Evolutionary conservation across 2,888 invertebrate species (phyloP).

Genomic region (Metellina segmentata): DNA sequence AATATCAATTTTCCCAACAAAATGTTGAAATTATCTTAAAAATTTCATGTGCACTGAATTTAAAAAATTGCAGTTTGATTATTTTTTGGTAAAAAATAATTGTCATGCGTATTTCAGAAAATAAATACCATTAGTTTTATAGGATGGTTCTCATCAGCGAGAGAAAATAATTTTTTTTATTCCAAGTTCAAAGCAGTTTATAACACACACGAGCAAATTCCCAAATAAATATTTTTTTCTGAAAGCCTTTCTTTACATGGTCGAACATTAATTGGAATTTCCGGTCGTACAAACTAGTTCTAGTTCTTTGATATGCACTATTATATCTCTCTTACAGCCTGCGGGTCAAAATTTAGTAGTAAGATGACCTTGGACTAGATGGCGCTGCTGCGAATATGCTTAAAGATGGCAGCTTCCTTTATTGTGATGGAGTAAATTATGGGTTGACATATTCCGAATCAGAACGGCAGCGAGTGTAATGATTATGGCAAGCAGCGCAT

Average conservation of each 20-base stretch:
- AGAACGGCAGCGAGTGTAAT: slow-evolving; percentile 69
- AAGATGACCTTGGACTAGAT: slow-evolving; percentile 76
- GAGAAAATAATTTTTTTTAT: no score
- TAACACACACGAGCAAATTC: no score
- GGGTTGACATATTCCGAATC: slow-evolving; percentile 77
- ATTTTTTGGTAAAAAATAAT: no score
- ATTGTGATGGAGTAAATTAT: slow-evolving; percentile 77
- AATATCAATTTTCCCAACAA: no score
- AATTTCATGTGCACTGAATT: no score
- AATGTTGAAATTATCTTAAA: no score
- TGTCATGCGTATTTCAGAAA: no score
- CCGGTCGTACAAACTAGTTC: slow-evolving; percentile 66
- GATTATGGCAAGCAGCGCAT: slow-evolving; percentile 72
- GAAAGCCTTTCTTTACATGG: slow-evolving; percentile 19
- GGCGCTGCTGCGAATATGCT: slow-evolving; percentile 75
- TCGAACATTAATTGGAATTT: slow-evolving; percentile 71
- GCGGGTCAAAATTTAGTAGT: slow-evolving; percentile 76
- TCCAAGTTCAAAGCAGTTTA: no score
- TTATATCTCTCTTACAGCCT: slow-evolving; percentile 44
- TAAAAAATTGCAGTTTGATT: no score
- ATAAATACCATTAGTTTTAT: no score
- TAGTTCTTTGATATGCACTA: slow-evolving; percentile 42
- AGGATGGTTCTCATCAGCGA: no score
- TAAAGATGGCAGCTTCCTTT: slow-evolving; percentile 77
- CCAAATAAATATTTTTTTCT: no score